phyloP scores from a whole-genome alignment of 1,140 invertebrate genomes.

The Leptinotarsa defecta region DNA sequence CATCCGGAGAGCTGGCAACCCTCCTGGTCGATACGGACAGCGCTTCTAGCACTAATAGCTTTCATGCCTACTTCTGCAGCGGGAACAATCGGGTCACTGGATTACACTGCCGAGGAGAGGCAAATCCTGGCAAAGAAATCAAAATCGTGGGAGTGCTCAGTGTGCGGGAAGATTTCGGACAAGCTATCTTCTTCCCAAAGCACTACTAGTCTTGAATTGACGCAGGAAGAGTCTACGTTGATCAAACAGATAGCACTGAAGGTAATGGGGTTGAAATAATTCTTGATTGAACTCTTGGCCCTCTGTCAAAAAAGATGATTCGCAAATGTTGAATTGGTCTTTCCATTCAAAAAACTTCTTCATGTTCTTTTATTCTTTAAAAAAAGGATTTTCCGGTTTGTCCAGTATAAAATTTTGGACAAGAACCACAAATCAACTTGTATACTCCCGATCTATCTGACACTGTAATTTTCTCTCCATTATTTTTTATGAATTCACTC shows the following conservation, averaged over 20 bases:
- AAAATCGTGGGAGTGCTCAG: slow-evolving; percentile 62
- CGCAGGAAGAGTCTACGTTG: slow-evolving; percentile 58
- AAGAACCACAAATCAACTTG: too few relatives aligned
- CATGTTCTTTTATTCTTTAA: too few relatives aligned
- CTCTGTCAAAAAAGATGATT: too few relatives aligned
- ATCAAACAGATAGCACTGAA: slow-evolving; percentile 53
- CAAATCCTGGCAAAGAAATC: slow-evolving; percentile 79
- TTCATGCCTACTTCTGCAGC: slow-evolving; percentile 91
- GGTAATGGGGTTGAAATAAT: slow-evolving; percentile 28
- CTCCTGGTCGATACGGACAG: slow-evolving; percentile 95
- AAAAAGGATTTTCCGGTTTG: too few relatives aligned
- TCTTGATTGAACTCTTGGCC: too few relatives aligned
- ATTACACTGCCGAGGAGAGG: slow-evolving; percentile 84
- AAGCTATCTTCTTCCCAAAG: slow-evolving; percentile 56
- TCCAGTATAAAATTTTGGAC: too few relatives aligned
- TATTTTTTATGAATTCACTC: too few relatives aligned
- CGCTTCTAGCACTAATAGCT: slow-evolving; percentile 87
- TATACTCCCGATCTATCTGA: too few relatives aligned
- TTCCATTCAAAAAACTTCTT: too few relatives aligned
- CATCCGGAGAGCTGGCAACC: slow-evolving; percentile 98
- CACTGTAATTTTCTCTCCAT: too few relatives aligned
- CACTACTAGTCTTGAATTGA: slow-evolving; percentile 50
- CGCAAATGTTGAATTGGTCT: too few relatives aligned
- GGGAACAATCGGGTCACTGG: slow-evolving; percentile 88
- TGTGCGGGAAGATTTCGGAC: slow-evolving; percentile 63